Evolutionary conservation across 2,888 invertebrate species (phyloP).

Genomic region (Caenorhabditis panamensis): DNA sequence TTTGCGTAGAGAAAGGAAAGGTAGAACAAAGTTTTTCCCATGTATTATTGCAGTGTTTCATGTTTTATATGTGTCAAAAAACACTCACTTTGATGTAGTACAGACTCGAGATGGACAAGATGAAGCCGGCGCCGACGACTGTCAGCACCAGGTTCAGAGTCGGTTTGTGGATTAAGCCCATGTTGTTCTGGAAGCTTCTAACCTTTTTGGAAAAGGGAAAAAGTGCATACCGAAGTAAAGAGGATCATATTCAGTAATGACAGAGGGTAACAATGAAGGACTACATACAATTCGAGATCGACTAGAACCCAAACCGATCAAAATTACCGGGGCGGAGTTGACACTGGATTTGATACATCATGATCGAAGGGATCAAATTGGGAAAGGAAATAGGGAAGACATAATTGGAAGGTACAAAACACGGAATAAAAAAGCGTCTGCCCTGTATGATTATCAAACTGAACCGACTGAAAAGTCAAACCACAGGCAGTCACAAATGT

Average conservation of each 20-base stretch:
- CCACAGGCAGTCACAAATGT: neutral
- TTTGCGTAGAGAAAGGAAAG: no score
- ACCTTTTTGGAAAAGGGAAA: neutral
- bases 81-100: conserved; percentile 56
- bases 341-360: no score
- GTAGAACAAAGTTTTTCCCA: neutral
- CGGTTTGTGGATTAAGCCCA: conserved; percentile 42
- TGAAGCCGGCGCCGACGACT: conserved; percentile 55
- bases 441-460: conserved; percentile 20
- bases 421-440: no score
- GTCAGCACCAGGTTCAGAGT: conserved; percentile 40
- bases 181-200: conserved; percentile 21
- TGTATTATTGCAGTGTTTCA: neutral
- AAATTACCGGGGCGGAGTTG: no score
- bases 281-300: conserved; percentile 25
- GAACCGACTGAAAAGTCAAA: conserved; percentile 4
- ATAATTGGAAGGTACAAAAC: no score
- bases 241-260: neutral
- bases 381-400: neutral
- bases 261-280: neutral
- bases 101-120: conserved; percentile 45
- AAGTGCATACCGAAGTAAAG: neutral
- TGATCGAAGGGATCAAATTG: neutral
- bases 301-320: conserved; percentile 18
- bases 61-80: neutral